phyloP scores from a whole-genome alignment of 2,888 invertebrate species.

The Protodeltote pygarga region DNA sequence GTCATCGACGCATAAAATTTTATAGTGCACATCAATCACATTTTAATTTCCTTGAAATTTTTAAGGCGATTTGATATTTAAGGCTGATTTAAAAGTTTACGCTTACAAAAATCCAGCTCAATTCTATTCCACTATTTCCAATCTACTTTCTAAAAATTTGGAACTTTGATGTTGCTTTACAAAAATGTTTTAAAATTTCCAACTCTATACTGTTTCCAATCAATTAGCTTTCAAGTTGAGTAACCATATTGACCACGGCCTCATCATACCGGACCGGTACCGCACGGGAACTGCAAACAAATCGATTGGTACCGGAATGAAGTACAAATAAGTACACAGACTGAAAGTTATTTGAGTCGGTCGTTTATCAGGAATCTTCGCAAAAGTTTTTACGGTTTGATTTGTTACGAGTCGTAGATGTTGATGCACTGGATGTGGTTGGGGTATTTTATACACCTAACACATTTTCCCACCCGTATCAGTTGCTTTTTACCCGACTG shows the following conservation, averaged over 20 bases:
- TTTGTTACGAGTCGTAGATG: constrained; percentile 71
- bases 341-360: constrained; percentile 71
- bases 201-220: constrained; percentile 26
- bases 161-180: too few relatives aligned
- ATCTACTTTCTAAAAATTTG: too few relatives aligned
- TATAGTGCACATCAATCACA: too few relatives aligned
- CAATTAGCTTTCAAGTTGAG: constrained; percentile 26
- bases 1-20: too few relatives aligned
- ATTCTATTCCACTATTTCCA: too few relatives aligned
- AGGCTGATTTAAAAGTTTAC: too few relatives aligned
- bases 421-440: constrained; percentile 53
- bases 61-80: too few relatives aligned
- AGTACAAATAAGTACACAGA: constrained; percentile 78
- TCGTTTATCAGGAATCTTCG: constrained; percentile 81
- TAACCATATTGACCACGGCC: constrained; percentile 33
- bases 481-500: too few relatives aligned
- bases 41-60: too few relatives aligned
- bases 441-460: background rate
- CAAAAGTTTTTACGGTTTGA: constrained; percentile 82
- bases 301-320: constrained; percentile 65
- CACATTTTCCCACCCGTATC: too few relatives aligned
- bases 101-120: too few relatives aligned
- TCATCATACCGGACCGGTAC: constrained; percentile 31
- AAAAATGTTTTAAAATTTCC: constrained; percentile 16
- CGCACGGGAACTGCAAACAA: constrained; percentile 34